Evolutionary conservation across 2,797 vertebrate genomes (phyloP).

Genomic region (Molossus alvarezi): DNA sequence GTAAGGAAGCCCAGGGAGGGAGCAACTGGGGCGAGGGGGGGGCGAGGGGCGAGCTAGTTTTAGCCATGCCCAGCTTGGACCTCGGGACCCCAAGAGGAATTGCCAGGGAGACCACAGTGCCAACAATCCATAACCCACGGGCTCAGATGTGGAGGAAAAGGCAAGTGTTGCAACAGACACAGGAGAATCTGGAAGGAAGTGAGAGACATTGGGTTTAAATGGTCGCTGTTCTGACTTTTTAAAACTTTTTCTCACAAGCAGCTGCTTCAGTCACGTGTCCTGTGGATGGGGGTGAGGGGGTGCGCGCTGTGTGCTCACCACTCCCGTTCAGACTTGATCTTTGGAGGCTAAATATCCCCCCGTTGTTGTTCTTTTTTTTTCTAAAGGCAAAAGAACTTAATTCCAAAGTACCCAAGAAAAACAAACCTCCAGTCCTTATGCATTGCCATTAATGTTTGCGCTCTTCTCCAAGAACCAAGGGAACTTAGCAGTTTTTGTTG

Average conservation of each 20-base stretch:
- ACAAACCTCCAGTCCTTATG: constrained; percentile 57
- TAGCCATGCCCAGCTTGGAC: not conserved
- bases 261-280: constrained; percentile 57
- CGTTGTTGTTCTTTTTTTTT: not conserved
- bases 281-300: constrained; percentile 61
- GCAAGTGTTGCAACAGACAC: constrained; percentile 76
- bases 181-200: constrained; percentile 74
- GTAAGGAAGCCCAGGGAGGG: constrained; percentile 6
- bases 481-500: constrained; percentile 48
- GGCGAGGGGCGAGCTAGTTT: constrained; percentile 23
- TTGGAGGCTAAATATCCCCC: constrained; percentile 51
- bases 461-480: constrained; percentile 51
- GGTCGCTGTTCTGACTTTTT: constrained; percentile 69
- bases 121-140: constrained; percentile 37
- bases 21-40: not conserved
- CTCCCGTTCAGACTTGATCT: constrained; percentile 70
- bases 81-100: not conserved
- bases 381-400: constrained; percentile 76
- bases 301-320: constrained; percentile 68
- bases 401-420: constrained; percentile 77
- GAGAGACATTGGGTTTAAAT: constrained; percentile 82
- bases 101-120: constrained; percentile 14
- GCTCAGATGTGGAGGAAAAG: constrained; percentile 72
- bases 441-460: constrained; percentile 39
- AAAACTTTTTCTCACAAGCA: constrained; percentile 72